These are phyloP conservation scores for Oenanthe melanoleuca DNA, from an alignment of 2,113 vertebrate species.

Conservation along the genomic window DNA sequence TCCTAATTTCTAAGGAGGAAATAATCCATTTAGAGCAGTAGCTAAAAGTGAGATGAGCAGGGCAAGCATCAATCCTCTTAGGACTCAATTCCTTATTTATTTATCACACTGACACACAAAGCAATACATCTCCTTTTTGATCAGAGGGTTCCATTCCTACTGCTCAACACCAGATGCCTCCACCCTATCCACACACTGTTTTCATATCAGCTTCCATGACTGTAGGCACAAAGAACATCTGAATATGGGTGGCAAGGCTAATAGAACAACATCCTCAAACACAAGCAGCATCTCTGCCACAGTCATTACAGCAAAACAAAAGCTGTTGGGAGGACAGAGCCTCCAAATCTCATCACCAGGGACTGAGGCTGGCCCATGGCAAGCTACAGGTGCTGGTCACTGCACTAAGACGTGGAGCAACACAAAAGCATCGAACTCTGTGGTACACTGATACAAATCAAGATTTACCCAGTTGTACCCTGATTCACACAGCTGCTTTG, in stretches of 20 bases:
- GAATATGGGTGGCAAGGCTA: neutral
- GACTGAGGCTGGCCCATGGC: neutral
- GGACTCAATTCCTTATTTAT: neutral
- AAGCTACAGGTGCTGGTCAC: neutral
- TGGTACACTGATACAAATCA: neutral
- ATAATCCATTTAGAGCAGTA: neutral
- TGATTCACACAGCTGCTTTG: neutral
- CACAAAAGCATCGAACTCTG: neutral
- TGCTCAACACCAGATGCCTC: neutral
- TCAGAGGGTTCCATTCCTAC: neutral
- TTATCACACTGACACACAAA: neutral
- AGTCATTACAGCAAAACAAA: neutral
- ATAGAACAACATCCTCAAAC: neutral
- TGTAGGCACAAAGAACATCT: fast-evolving
- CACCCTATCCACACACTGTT: neutral
- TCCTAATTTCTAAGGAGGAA: neutral
- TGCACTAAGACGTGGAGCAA: neutral
- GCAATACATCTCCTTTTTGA: neutral
- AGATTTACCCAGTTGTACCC: neutral
- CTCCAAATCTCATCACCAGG: neutral
- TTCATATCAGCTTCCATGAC: fast-evolving
- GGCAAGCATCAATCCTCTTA: neutral
- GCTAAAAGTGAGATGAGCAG: neutral
- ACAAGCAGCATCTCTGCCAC: fast-evolving
- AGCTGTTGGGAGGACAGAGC: neutral